phyloP scores from a whole-genome alignment of 2,797 vertebrate genomes.

The Sphenodon punctatus region DNA sequence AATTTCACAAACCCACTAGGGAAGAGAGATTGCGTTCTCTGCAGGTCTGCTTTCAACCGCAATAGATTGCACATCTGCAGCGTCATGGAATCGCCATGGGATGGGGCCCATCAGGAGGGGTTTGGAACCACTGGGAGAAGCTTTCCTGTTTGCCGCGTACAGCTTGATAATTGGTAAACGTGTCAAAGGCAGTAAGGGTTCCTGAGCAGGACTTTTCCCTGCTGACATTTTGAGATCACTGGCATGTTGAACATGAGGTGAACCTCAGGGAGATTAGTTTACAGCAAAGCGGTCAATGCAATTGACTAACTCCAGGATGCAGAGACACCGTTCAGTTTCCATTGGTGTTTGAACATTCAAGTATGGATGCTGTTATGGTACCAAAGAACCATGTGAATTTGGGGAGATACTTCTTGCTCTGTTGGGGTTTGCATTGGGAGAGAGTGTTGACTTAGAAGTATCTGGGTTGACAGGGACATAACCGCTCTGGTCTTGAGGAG shows the following conservation, averaged over 20 bases:
- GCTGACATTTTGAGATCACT: too few species aligned
- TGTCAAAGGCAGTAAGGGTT: not conserved
- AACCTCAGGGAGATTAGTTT: not conserved
- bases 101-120: not conserved
- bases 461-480: not conserved
- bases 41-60: not conserved
- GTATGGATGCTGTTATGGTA: not conserved
- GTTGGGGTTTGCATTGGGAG: not conserved
- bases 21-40: not conserved
- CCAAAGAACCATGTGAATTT: not conserved
- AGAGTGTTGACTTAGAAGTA: not conserved
- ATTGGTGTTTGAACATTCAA: not conserved
- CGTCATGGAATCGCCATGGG: not conserved
- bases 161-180: not conserved
- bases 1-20: not conserved
- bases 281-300: not conserved
- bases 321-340: not conserved
- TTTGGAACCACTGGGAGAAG: not conserved
- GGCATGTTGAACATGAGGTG: not conserved
- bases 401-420: not conserved
- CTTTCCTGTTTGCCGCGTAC: not conserved
- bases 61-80: not conserved
- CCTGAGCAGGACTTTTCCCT: not conserved
- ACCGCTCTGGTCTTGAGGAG: not conserved
- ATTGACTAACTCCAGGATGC: not conserved